Evolutionary conservation across 37 sponge, comb jelly and placozoan genomes (phyloP), one percentile per base, ranked within the genome.

Genomic region (Aplysina aerophoba): DNA sequence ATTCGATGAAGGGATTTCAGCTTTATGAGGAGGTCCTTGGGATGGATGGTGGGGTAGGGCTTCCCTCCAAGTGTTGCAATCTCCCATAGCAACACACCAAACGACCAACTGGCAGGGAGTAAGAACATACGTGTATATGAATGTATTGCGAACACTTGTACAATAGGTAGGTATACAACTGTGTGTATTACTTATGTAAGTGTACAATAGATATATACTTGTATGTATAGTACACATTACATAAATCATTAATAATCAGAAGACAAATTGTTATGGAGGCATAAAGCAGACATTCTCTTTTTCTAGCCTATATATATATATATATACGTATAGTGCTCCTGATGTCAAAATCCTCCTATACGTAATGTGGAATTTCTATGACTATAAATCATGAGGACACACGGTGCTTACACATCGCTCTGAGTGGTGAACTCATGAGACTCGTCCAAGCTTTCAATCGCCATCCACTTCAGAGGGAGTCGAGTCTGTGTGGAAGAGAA

Each of bases 51-150:
- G 3, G 84, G 84, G 71, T 84, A 84, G 69, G 84, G 84, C 16
- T 37, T 36, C 34, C 61, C 65, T 15, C 84, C 84, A 8, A 84
- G 35, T 36, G 84, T 65, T 5, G 65, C 57, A 53, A 84, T 69
- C 55, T 84, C 84, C 84, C 84, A 84, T 37, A 84, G 84, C 69
- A 84, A 74, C 53, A 84, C 73, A 1, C 84, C 84, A 84, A 84
- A 84, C 0, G 66, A 30, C 84, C 84, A 64, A 25, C 37, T 38
- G 22, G 22, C 4, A 4, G 4, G 64, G 11, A 62, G 2, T 5
- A 28, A 27, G 64, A 62, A 62, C 50, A 44, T 11, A 44, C 50
- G 3, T 44, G 8, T 8, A 44, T 11, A 44, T 44, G 50, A 44
- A 44, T n/a, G n/a, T n/a, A n/a, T n/a, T n/a, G n/a, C n/a, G n/a